Conservation (phyloP, 2,113 vertebrate genomes). For the Sebastes fasciatus region DNA sequence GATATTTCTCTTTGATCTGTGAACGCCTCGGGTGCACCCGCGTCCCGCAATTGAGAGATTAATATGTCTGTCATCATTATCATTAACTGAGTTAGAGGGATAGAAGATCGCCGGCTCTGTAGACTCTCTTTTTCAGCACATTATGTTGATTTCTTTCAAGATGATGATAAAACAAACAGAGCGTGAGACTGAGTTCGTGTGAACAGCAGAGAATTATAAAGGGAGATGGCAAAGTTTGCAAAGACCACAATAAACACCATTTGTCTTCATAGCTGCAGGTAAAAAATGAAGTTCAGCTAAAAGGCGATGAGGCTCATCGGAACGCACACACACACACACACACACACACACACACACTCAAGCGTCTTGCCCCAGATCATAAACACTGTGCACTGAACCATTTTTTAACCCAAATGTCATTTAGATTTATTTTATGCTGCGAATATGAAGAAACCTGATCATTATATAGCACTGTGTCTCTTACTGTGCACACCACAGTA, state of each 20-base stretch:
- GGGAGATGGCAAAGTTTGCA: constrained; percentile 20
- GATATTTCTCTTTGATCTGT: constrained; percentile 55
- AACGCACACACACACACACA: constrained; percentile 2
- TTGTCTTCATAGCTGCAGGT: constrained; percentile 29
- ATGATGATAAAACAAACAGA: constrained; percentile 22
- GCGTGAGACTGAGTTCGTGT: not conserved
- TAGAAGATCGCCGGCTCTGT: constrained; percentile 1
- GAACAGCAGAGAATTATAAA: constrained; percentile 24
- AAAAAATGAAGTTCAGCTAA: constrained; percentile 44
- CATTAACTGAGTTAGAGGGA: constrained; percentile 25
- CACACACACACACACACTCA: constrained; percentile 7
- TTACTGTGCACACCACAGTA: constrained; percentile 35
- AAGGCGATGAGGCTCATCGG: constrained; percentile 31
- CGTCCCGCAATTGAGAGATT: constrained; percentile 30
- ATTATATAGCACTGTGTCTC: constrained; percentile 44
- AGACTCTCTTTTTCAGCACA: constrained; percentile 29
- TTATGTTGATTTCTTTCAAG: constrained; percentile 13
- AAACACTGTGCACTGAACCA: constrained; percentile 14
- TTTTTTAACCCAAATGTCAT: constrained; percentile 44
- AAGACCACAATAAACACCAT: constrained; percentile 34
- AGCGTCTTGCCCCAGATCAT: constrained; percentile 6
- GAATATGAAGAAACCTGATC: constrained; percentile 57
- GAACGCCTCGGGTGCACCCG: constrained; percentile 24
- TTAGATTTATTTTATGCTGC: constrained; percentile 61
- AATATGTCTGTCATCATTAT: constrained; percentile 53